phyloP scores from a whole-genome alignment of 2,113 vertebrate genomes.

The Aegotheles bennettii region DNA sequence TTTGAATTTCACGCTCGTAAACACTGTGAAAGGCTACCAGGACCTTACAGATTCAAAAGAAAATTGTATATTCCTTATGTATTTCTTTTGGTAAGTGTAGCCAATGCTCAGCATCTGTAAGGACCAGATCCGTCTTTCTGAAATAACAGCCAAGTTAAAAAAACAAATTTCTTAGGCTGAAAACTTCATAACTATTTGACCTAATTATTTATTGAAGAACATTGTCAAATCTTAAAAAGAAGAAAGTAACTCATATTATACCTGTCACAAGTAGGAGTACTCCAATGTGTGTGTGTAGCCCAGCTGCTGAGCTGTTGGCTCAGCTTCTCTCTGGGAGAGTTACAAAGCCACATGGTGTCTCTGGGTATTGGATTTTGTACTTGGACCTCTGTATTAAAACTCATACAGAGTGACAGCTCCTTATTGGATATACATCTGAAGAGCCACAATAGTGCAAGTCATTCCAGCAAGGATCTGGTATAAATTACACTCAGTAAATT shows the following conservation, averaged over 20 bases:
- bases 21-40: not conserved
- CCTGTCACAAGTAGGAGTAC: not conserved
- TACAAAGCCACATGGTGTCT: slow-evolving; percentile 8
- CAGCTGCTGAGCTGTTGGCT: slow-evolving; percentile 26
- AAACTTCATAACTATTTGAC: not conserved
- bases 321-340: slow-evolving; percentile 8
- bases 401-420: slow-evolving; percentile 1
- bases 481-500: slow-evolving; percentile 66
- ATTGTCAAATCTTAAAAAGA: not conserved
- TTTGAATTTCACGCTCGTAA: not conserved
- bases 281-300: not conserved
- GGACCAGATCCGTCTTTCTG: not conserved
- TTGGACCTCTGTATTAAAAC: slow-evolving; percentile 1
- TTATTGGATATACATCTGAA: slow-evolving; percentile 69
- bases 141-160: not conserved
- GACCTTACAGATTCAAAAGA: not conserved
- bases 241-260: not conserved
- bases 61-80: not conserved
- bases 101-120: not conserved
- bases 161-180: not conserved
- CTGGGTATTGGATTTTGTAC: slow-evolving; percentile 10
- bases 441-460: slow-evolving; percentile 37
- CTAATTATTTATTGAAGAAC: slow-evolving; percentile 11
- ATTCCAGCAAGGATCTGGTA: slow-evolving; percentile 65
- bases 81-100: not conserved